Conservation (phyloP, 2,888 invertebrate species). For the Galerucella nymphaeae region DNA sequence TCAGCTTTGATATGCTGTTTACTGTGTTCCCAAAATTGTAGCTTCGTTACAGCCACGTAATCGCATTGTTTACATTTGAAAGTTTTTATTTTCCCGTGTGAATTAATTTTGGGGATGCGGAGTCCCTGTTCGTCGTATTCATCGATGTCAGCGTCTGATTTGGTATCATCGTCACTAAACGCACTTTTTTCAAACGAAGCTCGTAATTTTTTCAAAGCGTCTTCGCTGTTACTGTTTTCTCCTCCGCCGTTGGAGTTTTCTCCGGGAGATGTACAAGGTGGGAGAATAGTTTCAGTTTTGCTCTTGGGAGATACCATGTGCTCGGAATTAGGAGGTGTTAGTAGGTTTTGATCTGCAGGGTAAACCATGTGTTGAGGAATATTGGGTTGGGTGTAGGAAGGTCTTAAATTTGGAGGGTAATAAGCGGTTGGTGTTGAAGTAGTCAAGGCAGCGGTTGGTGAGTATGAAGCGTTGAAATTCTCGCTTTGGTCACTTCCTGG, state of each 20-base stretch:
- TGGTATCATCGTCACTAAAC: constrained; percentile 64
- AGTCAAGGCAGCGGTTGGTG: constrained; percentile 45
- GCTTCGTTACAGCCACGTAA: constrained; percentile 85
- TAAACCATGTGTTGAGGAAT: constrained; percentile 28
- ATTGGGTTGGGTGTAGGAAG: constrained; percentile 19
- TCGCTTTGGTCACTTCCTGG: constrained; percentile 67
- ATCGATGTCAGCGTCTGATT: constrained; percentile 64
- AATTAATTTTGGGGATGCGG: constrained; percentile 69
- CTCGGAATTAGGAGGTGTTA: constrained; percentile 73
- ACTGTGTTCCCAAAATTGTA: constrained; percentile 94
- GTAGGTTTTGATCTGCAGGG: constrained; percentile 55
- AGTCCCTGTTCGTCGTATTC: constrained; percentile 72
- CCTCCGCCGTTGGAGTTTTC: constrained; percentile 53
- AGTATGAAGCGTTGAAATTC: constrained; percentile 38
- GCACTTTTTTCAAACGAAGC: constrained; percentile 59
- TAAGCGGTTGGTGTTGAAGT: constrained; percentile 45
- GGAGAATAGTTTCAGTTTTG: constrained; percentile 60
- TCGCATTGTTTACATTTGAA: constrained; percentile 95
- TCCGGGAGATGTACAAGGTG: constrained; percentile 61
- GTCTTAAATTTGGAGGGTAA: constrained; percentile 47
- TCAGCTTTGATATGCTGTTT: constrained; percentile 93
- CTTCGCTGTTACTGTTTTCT: constrained; percentile 58
- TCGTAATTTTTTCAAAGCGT: constrained; percentile 60
- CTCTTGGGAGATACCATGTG: constrained; percentile 51
- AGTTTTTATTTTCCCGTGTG: constrained; percentile 86